These are phyloP conservation scores for Sibirionetta formosa DNA, from an alignment of 2,797 vertebrate genomes.

Conservation along the genomic window DNA sequence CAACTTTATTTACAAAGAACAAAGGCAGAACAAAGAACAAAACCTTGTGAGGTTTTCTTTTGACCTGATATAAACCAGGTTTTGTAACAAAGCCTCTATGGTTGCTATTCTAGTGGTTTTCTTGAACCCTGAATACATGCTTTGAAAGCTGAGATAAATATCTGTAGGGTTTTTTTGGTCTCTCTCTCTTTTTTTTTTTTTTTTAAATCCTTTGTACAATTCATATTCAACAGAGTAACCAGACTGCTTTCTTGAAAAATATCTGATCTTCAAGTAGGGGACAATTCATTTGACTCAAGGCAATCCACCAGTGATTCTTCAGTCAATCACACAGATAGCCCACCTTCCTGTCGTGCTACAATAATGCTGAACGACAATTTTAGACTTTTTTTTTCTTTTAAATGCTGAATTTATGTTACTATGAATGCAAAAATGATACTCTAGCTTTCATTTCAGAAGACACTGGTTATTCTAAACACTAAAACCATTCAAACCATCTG, in stretches of 20 bases:
- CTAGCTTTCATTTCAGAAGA: neutral
- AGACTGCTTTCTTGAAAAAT: neutral
- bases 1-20: neutral
- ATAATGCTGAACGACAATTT: neutral
- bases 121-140: neutral
- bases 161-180: neutral
- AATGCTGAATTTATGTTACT: neutral
- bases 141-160: slow-evolving; percentile 13
- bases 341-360: neutral
- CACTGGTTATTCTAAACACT: neutral
- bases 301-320: neutral
- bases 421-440: neutral
- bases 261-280: neutral
- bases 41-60: neutral
- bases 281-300: neutral
- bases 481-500: neutral
- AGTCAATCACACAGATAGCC: neutral
- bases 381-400: neutral
- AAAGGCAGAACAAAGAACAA: neutral
- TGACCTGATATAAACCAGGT: neutral
- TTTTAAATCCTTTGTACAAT: neutral
- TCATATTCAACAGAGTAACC: neutral
- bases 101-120: neutral
- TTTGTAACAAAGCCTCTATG: neutral
- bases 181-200: neutral